phyloP scores from a whole-genome alignment of 2,888 invertebrate species.

The Lasioglossum zephyrum region DNA sequence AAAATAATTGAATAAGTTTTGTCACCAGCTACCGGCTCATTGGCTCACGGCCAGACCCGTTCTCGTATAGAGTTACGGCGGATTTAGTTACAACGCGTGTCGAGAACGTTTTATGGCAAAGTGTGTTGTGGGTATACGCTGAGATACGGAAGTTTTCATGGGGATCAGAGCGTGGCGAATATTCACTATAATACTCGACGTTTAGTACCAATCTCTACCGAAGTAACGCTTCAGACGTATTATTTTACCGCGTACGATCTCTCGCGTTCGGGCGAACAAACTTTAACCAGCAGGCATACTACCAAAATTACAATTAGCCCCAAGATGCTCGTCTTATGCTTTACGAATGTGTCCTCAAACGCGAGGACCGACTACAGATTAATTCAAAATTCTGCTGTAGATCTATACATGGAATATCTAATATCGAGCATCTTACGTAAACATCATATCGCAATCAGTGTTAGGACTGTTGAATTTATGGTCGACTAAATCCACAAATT shows the following conservation, averaged over 20 bases:
- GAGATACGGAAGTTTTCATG: background rate
- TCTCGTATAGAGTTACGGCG: conserved; percentile 27
- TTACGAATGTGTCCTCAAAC: background rate
- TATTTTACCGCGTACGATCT: background rate
- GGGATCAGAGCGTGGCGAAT: background rate
- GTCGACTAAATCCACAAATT: conserved; percentile 59
- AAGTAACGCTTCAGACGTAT: background rate
- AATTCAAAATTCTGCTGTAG: conserved; percentile 31
- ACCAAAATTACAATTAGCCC: background rate
- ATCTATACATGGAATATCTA: conserved; percentile 26
- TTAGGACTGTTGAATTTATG: conserved; percentile 57
- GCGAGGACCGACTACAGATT: conserved; percentile 18
- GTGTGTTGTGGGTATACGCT: background rate
- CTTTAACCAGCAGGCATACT: too few relatives aligned
- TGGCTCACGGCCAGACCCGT: conserved; percentile 20
- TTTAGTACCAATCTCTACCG: background rate
- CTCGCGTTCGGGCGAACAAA: background rate
- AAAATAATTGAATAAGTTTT: conserved; percentile 54
- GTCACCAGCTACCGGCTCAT: background rate
- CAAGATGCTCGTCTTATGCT: background rate
- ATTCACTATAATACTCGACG: background rate
- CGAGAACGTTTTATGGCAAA: background rate
- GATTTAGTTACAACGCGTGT: conserved; percentile 19
- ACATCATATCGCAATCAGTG: conserved; percentile 59
- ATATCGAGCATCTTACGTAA: conserved; percentile 48